Evolutionary conservation across 2,888 invertebrate genomes (phyloP).

Genomic region (Eulithis testata): DNA sequence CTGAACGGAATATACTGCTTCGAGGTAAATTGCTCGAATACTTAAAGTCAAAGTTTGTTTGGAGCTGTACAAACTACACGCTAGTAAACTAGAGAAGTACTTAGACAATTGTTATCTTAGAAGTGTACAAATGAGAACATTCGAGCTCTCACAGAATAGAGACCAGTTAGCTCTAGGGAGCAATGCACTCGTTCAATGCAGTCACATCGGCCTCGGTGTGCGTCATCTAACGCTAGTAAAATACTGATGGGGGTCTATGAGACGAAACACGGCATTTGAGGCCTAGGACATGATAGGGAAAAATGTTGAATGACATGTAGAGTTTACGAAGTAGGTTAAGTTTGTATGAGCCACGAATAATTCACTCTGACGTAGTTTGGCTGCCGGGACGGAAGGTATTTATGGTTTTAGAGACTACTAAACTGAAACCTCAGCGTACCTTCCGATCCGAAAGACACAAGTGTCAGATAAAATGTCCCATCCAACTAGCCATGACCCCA

Average conservation of each 20-base stretch:
- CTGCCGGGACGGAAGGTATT: no score
- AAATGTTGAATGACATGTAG: not conserved
- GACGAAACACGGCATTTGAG: constrained; percentile 4
- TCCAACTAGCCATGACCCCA: no score
- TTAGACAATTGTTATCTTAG: constrained; percentile 62
- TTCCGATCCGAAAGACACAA: no score
- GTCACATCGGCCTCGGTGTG: constrained; percentile 52
- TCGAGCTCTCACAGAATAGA: constrained; percentile 39
- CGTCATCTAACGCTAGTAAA: constrained; percentile 53
- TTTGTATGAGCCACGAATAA: no score
- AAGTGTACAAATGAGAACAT: constrained; percentile 62
- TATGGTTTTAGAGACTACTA: no score
- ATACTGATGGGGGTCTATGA: constrained; percentile 43
- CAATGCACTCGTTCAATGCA: constrained; percentile 64
- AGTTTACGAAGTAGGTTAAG: no score
- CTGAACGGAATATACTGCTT: no score
- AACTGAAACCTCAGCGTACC: no score
- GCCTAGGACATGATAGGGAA: constrained; percentile 5
- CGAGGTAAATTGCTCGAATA: no score
- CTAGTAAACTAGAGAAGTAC: constrained; percentile 20
- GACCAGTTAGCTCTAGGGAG: constrained; percentile 48
- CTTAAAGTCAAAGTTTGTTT: not conserved
- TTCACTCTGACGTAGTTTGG: no score
- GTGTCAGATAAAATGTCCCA: no score
- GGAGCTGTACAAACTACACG: constrained; percentile 2